Conservation (phyloP, 1,140 invertebrate species). For the Trichonephila clavata region DNA sequence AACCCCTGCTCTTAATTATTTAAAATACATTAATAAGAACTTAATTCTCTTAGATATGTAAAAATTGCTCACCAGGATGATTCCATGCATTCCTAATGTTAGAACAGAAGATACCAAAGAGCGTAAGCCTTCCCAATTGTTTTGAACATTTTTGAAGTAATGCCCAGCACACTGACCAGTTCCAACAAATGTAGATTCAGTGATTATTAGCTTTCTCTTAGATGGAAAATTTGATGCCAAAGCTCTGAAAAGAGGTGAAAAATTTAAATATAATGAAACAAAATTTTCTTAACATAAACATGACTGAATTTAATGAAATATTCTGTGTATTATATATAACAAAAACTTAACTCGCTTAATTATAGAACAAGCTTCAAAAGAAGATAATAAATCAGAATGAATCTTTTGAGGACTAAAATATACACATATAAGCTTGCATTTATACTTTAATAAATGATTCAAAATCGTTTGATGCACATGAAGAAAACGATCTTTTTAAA, state of each 20-base stretch:
- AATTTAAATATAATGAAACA: neutral
- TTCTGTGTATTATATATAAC: too few species aligned
- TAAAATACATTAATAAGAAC: too few species aligned
- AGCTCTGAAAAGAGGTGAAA: slow-evolving; percentile 83
- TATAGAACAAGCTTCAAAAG: neutral
- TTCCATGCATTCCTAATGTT: slow-evolving; percentile 40
- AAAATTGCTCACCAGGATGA: slow-evolving; percentile 48
- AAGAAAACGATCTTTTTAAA: too few species aligned
- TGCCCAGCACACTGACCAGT: slow-evolving; percentile 83
- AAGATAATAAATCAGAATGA: neutral
- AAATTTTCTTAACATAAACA: too few species aligned
- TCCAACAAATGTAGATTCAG: slow-evolving; percentile 83
- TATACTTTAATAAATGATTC: too few species aligned
- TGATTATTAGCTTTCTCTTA: slow-evolving; percentile 82
- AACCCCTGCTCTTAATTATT: too few species aligned
- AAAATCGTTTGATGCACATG: too few species aligned
- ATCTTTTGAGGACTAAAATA: too few species aligned
- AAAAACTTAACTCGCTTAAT: neutral
- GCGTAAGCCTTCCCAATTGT: slow-evolving; percentile 82
- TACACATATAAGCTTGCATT: too few species aligned
- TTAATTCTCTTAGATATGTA: neutral
- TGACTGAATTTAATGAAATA: too few species aligned
- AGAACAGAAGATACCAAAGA: slow-evolving; percentile 81
- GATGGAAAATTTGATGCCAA: slow-evolving; percentile 84
- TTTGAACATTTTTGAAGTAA: slow-evolving; percentile 83